Conservation (phyloP, 1,140 invertebrate genomes). For the Lasioglossum baleicum region DNA sequence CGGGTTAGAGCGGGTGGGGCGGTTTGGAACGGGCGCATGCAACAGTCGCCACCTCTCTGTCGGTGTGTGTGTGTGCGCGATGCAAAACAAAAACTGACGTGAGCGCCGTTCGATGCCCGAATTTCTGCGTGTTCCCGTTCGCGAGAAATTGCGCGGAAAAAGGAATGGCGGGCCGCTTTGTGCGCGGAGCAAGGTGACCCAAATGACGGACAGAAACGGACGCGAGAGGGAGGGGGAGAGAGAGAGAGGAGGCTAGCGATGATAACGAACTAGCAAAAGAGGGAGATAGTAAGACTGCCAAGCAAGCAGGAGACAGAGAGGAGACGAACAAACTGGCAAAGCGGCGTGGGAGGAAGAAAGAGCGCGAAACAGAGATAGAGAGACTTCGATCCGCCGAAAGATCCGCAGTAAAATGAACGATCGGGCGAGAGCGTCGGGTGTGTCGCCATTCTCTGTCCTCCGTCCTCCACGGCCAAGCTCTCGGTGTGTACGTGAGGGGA, state of each 20-base stretch:
- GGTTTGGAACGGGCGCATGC: not conserved
- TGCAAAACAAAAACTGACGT: not conserved
- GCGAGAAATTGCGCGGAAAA: not conserved
- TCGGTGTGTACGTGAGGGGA: not conserved
- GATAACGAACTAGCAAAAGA: not conserved
- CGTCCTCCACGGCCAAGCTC: too few relatives aligned
- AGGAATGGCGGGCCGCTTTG: too few relatives aligned
- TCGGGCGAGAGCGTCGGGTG: constrained; percentile 29
- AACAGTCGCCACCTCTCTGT: not conserved
- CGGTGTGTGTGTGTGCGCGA: not conserved
- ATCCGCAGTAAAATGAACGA: constrained; percentile 44
- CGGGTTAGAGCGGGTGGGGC: too few relatives aligned
- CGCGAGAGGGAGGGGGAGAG: not conserved
- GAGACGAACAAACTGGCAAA: too few relatives aligned
- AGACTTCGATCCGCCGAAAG: constrained; percentile 26
- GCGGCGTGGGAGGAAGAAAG: too few relatives aligned
- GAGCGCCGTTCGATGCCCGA: not conserved
- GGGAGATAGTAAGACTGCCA: constrained; percentile 21
- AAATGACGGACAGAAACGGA: too few relatives aligned
- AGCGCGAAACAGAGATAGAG: not conserved
- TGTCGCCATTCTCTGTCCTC: not conserved
- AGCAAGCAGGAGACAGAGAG: constrained; percentile 17
- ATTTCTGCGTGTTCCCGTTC: not conserved
- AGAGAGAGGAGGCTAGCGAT: not conserved
- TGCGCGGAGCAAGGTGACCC: too few relatives aligned